These are phyloP conservation scores for Malthinus flaveolus DNA, from an alignment of 2,888 invertebrate genomes.

Conservation along the genomic window DNA sequence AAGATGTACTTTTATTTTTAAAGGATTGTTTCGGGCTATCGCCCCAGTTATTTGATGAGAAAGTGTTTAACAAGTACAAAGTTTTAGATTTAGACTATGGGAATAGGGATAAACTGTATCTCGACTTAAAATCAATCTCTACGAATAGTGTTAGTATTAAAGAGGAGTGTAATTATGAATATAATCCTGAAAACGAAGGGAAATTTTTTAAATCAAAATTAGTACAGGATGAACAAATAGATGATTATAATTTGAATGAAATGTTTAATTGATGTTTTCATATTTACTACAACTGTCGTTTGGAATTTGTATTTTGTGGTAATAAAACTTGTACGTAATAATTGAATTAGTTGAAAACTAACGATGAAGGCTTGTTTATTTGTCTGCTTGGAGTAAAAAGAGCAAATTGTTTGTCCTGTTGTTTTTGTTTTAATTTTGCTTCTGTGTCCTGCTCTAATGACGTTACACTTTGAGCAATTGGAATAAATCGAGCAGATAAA, in stretches of 20 bases:
- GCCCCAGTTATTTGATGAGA: constrained; percentile 47
- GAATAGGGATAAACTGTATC: constrained; percentile 38
- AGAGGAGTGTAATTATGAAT: constrained; percentile 22
- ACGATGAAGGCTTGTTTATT: too few relatives aligned
- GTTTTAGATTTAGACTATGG: constrained; percentile 40
- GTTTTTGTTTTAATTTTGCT: too few relatives aligned
- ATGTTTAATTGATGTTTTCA: constrained; percentile 15
- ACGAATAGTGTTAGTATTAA: background rate
- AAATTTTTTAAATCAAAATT: constrained; percentile 46
- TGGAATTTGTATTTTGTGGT: too few relatives aligned
- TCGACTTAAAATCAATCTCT: constrained; percentile 34
- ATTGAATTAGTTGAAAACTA: too few relatives aligned
- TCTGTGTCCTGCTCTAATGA: too few relatives aligned
- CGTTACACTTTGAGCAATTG: too few relatives aligned
- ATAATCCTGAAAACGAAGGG: constrained; percentile 40
- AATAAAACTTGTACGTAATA: too few relatives aligned
- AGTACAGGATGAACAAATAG: background rate
- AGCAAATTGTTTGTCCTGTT: too few relatives aligned
- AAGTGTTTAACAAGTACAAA: constrained; percentile 38
- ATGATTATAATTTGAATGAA: constrained; percentile 10
- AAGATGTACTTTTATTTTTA: constrained; percentile 73
- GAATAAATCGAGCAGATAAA: too few relatives aligned
- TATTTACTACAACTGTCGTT: too few relatives aligned
- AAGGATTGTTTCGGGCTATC: constrained; percentile 59
- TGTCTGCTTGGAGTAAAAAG: too few relatives aligned